phyloP scores from a whole-genome alignment of 2,888 invertebrate genomes.

The Caenorhabditis uteleia region DNA sequence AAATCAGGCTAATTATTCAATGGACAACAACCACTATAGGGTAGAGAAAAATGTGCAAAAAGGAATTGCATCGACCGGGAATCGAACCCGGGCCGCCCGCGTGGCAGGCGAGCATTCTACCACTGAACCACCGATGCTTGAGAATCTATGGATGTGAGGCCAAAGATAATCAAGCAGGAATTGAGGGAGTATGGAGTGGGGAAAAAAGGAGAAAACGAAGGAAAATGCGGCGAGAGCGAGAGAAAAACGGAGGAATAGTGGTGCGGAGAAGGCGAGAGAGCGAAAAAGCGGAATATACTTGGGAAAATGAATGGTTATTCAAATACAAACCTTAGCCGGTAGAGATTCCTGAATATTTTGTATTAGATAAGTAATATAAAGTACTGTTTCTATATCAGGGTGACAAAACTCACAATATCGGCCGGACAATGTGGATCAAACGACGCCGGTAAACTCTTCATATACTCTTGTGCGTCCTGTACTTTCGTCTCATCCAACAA shows the following conservation, averaged over 20 bases:
- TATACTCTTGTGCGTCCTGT: conserved; percentile 55
- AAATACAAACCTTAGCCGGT: conserved; percentile 31
- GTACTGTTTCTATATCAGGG: too few species aligned
- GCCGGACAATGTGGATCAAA: conserved; percentile 56
- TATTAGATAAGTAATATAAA: not conserved
- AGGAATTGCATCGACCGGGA: conserved; percentile 59
- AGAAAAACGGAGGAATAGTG: not conserved
- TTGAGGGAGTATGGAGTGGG: too few species aligned
- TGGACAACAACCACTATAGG: not conserved
- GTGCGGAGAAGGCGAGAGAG: not conserved
- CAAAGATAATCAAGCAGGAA: not conserved
- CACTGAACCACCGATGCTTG: conserved; percentile 62
- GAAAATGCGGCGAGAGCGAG: conserved; percentile 3
- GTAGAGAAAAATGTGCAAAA: conserved; percentile 3
- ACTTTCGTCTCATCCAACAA: conserved; percentile 37
- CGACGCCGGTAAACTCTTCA: conserved; percentile 54
- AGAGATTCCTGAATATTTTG: conserved; percentile 26
- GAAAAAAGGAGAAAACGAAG: conserved; percentile 4
- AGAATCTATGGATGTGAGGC: too few species aligned
- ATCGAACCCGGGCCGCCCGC: conserved; percentile 65
- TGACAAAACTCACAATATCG: conserved; percentile 40
- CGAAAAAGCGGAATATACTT: conserved; percentile 9
- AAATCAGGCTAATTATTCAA: conserved; percentile 6
- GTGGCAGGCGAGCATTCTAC: conserved; percentile 68
- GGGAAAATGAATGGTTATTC: conserved; percentile 4